Evolutionary conservation across 2,888 invertebrate species (phyloP).

Genomic region (Leucoma salicis): DNA sequence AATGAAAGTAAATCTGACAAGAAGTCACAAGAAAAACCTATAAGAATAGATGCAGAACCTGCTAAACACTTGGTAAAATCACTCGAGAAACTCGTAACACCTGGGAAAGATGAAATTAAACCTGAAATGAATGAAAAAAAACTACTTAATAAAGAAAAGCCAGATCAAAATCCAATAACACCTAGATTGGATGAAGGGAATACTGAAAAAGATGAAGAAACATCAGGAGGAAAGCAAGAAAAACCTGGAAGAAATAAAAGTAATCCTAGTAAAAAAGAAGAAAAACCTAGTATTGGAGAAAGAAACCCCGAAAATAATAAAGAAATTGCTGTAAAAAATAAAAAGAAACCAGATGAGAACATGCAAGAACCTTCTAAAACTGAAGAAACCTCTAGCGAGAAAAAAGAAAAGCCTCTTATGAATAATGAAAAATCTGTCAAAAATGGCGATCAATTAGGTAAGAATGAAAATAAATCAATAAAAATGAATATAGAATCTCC

Average conservation of each 20-base stretch:
- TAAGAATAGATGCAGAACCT: too few species aligned
- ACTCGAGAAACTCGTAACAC: too few species aligned
- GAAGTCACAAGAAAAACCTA: too few species aligned
- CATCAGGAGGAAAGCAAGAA: background rate
- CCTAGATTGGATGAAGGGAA: too few species aligned
- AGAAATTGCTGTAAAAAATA: background rate
- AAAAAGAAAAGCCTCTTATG: background rate
- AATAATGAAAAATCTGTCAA: background rate
- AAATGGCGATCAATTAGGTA: background rate
- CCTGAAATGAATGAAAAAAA: too few species aligned
- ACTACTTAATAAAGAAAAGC: too few species aligned
- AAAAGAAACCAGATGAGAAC: background rate
- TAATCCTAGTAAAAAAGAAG: background rate
- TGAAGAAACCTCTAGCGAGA: background rate
- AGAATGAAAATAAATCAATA: background rate
- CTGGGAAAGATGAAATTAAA: too few species aligned
- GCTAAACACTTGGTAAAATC: too few species aligned
- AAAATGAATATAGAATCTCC: too few species aligned
- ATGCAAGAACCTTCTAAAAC: background rate
- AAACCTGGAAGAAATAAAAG: background rate
- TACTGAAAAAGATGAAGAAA: background rate
- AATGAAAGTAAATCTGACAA: too few species aligned
- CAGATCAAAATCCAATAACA: too few species aligned
- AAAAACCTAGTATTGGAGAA: background rate
- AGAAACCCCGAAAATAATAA: background rate